phyloP scores from a whole-genome alignment of 2,888 invertebrate genomes.

The Gastracanthus pulcherrimus region DNA sequence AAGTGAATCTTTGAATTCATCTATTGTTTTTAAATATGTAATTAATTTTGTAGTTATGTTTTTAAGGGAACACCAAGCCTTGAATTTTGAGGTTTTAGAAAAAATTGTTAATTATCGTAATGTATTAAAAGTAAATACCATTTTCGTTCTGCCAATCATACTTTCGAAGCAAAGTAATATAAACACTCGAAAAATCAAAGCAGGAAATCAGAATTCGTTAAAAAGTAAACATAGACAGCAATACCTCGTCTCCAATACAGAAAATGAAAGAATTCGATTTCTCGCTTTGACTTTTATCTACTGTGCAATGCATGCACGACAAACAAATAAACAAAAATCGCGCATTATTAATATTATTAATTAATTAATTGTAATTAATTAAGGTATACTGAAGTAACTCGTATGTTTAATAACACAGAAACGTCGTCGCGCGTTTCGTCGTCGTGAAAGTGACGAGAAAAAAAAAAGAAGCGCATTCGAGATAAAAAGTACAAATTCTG shows the following conservation, averaged over 20 bases:
- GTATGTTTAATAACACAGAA: constrained; percentile 60
- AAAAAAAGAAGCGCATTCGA: constrained; percentile 47
- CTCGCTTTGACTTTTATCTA: constrained; percentile 18
- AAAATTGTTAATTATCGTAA: background rate
- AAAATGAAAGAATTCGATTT: constrained; percentile 18
- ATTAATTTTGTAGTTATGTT: too few species aligned
- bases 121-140: background rate
- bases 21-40: too few species aligned
- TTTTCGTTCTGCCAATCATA: constrained; percentile 11
- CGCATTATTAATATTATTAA: constrained; percentile 60
- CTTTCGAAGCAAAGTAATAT: constrained; percentile 25
- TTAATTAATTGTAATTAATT: constrained; percentile 62
- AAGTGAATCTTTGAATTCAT: background rate
- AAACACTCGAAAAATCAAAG: constrained; percentile 18
- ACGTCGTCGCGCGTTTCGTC: constrained; percentile 37
- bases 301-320: constrained; percentile 18
- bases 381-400: constrained; percentile 57
- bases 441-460: constrained; percentile 25
- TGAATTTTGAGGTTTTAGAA: background rate
- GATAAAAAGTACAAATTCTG: constrained; percentile 87
- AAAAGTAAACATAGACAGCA: too few species aligned
- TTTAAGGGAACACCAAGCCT: too few species aligned
- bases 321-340: constrained; percentile 36
- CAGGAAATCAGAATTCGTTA: background rate
- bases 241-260: background rate